A percentile compares a stretch with the other conserved stretches of the same genome.
Evolutionary conservation across 2,113 vertebrate species (phyloP).

Genomic region (Hydrochoerus hydrochaeris): DNA sequence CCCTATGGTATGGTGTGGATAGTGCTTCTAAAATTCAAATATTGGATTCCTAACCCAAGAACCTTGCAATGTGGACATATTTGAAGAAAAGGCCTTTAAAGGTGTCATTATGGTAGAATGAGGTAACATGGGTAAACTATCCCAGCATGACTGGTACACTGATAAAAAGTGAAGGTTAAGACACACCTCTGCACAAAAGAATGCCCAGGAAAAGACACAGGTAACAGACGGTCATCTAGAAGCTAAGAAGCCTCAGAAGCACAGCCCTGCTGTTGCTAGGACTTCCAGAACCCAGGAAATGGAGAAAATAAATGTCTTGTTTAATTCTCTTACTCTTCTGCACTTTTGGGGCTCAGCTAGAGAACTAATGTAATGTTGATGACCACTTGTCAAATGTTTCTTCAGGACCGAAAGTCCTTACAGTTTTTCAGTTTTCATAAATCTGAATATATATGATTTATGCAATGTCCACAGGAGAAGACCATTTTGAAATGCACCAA

Average conservation of each 20-base stretch:
- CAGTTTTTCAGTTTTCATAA: neutral
- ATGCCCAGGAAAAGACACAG: fast-evolving
- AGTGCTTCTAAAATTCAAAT: neutral
- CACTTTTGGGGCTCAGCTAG: fast-evolving
- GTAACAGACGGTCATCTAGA: fast-evolving
- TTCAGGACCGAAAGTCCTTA: neutral
- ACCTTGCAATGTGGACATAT: neutral
- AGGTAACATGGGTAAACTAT: too few relatives aligned
- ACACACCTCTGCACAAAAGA: neutral
- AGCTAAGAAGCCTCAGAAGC: too few relatives aligned
- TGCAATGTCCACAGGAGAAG: neutral
- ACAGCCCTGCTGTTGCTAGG: fast-evolving
- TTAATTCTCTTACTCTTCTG: fast-evolving
- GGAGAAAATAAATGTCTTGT: neutral
- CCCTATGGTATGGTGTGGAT: fast-evolving
- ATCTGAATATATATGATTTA: neutral
- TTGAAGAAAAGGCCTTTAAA: neutral
- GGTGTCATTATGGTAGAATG: neutral
- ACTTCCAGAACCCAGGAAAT: fast-evolving
- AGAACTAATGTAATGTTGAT: neutral
- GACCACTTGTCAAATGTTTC: neutral
- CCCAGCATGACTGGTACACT: neutral
- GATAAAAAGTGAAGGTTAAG: neutral
- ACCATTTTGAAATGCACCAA: neutral
- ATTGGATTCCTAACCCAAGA: neutral